Evolutionary conservation across 2,113 vertebrate genomes (phyloP), one percentile per base, ranked within the genome.

Genomic region (Empidonax traillii): DNA sequence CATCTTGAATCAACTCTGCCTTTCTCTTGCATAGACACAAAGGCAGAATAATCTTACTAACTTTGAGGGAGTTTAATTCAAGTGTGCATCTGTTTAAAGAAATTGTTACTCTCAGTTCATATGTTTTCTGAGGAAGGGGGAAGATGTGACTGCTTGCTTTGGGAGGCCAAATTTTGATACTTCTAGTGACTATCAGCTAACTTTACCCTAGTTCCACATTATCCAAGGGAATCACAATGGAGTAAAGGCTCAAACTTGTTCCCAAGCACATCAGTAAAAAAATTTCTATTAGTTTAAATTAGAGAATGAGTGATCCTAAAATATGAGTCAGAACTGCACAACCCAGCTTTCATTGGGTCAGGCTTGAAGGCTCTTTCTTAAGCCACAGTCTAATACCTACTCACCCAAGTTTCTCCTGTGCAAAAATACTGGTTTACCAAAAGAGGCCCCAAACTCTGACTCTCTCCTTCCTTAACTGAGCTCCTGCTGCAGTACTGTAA

Each of bases 251-350:
- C 93, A 55, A 80, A 65, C 39, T 85, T 84, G 41, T 39, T 96
- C 71, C 51, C 43, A 63, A 71, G 92, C 68, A 88, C 2, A 1
- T 71, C 63, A 93, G 51, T 59, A 44, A 80, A 88, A 93, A 77
- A 87, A 47, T 4, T 59, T 61, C 51, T 68, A 44, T 41, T 96
- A 28, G 33, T 86, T 92, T 88, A 92, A 87, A 79, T 87, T 73
- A 87, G 30, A 86, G 76, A 65, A 81, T 55, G 55, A 94, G 12
- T 69, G 79, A 92, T 87, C 37, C 69, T 82, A 84, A 88, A 88
- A 66, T 51, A 85, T 69, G 69, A 93, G 66, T 94, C 72, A 84
- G 47, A 89, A 82, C 68, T 86, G 69, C 66, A 88, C 85, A 89
- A 61, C 16, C 28, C 66, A 79, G n/a, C 59, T 87, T 93, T 90